These are phyloP conservation scores for Cygnus atratus DNA, from an alignment of 2,113 vertebrate species.

Conservation along the genomic window DNA sequence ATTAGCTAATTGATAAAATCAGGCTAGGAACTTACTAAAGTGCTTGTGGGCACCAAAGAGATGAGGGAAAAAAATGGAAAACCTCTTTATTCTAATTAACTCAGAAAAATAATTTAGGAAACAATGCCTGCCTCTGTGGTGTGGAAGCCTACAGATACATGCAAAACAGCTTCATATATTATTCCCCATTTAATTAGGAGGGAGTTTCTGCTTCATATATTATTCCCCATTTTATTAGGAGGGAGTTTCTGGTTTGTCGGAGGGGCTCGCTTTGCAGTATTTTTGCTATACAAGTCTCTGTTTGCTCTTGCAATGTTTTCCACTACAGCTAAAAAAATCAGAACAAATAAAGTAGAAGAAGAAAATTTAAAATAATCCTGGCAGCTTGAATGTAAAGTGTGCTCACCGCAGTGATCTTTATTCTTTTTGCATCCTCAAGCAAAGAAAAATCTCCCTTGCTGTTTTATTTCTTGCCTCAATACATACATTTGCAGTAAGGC, in stretches of 20 bases:
- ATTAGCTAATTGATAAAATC: conserved; percentile 27
- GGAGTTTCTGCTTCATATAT: not conserved
- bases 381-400: not conserved
- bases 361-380: not conserved
- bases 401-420: not conserved
- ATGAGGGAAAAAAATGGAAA: not conserved
- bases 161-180: not conserved
- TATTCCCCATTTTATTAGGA: not conserved
- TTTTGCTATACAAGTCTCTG: not conserved
- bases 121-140: not conserved
- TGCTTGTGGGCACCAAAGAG: not conserved
- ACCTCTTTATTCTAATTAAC: conserved; percentile 5
- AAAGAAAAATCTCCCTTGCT: not conserved
- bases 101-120: not conserved
- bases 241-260: not conserved
- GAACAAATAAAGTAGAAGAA: not conserved
- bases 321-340: not conserved
- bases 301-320: not conserved
- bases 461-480: not conserved
- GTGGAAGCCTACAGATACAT: not conserved
- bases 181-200: not conserved
- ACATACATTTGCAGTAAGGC: not conserved
- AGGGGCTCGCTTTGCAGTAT: not conserved
- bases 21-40: not conserved
- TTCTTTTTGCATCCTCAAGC: not conserved